A percentile compares a stretch with the other conserved stretches of the same genome.
Evolutionary conservation across 2,797 vertebrate species (phyloP).

Genomic region (Apodemus agrarius): DNA sequence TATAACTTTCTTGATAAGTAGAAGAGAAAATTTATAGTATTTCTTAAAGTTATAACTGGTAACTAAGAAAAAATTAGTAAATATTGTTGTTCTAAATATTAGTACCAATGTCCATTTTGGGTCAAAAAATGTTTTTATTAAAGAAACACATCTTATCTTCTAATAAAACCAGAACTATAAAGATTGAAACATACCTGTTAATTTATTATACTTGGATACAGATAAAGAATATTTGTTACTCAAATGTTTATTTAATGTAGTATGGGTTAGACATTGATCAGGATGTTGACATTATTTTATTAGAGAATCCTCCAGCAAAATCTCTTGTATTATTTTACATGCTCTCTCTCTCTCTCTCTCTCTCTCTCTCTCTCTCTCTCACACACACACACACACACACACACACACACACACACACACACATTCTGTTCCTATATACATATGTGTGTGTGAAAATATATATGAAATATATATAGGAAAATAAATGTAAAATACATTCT

Average conservation of each 20-base stretch:
- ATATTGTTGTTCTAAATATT: slow-evolving; percentile 36
- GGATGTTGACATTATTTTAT: background rate
- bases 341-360: too few species aligned
- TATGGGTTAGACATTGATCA: too few species aligned
- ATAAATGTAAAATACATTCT: slow-evolving; percentile 3
- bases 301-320: background rate
- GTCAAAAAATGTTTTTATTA: background rate
- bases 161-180: background rate
- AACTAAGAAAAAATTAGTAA: slow-evolving; percentile 16
- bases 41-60: background rate
- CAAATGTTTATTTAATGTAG: background rate
- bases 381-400: background rate
- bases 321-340: background rate
- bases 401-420: background rate
- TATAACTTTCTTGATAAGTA: background rate
- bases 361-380: too few species aligned
- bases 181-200: background rate
- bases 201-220: background rate
- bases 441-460: background rate
- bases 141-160: background rate
- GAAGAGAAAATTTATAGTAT: background rate
- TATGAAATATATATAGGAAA: background rate
- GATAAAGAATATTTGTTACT: background rate
- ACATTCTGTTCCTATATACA: background rate
- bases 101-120: background rate